Evolutionary conservation across 37 sponge, comb jelly and placozoan genomes (phyloP), one percentile per base, ranked within the genome.

Genomic region (Axinella damicornis): DNA sequence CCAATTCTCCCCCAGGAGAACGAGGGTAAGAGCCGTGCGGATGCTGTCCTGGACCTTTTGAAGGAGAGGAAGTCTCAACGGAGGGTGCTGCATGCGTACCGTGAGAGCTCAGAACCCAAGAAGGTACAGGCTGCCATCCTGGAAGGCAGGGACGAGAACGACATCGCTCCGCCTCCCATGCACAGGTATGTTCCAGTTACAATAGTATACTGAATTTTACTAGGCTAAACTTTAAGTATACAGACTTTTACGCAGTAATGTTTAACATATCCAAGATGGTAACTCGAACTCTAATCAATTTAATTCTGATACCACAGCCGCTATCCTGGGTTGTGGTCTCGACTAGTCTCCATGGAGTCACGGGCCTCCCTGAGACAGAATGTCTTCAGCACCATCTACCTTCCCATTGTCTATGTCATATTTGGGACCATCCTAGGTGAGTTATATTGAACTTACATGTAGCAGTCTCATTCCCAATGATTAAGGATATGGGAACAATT

Each of bases 291-390:
- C n/a, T n/a, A n/a, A n/a, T n/a, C n/a, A n/a, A n/a, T n/a, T n/a
- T n/a, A n/a, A 46, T 46, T 9, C 9, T 46, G 46, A 46, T 46
- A 9, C 46, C 46, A 21, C 65, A 92, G 92, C 14, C 92, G 78
- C 76, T 53, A 92, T 41, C 92, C 92, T n/a, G 94, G 94, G 32
- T 67, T 94, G 30, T 90, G 83, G 83, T 71, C 78, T 27, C 53
- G 91, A 56, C 65, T 94, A 1, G 53, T 94, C 58, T 82, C 90
- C 24, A 77, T 94, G 69, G 94, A 94, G 76, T 31, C 84, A 1
- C 46, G 94, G 24, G 78, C 91, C n/a, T 90, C 91, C 32, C 84
- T 94, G 22, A 58, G 91, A 22, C 94, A 94, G 63, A 79, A 69
- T 5, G 21, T 57, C 6, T 74, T 94, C 52, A 84, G 83, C 56